Base-by-base conservation (phyloP, 2,797 vertebrate species). In the Peromyscus eremicus region DNA sequence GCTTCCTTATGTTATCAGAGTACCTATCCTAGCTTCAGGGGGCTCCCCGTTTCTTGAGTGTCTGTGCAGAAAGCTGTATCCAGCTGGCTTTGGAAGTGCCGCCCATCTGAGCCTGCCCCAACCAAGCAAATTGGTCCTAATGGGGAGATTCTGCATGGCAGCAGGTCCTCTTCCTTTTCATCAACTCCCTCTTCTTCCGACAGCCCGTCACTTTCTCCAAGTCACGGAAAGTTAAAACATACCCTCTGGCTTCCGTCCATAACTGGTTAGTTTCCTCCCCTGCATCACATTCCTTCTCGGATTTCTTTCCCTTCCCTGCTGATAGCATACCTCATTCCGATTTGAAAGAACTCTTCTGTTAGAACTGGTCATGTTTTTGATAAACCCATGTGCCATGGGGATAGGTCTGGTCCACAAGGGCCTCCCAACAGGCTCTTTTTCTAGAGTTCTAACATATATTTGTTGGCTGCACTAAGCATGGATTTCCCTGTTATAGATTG, bases 81-180 rank as follows among this genome's bases (percentile, higher is more conserved):
- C 82, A 82, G 52, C 79, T 55, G 57, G 64, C 90, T 96, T 91
- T 66, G 70, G 49, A 95, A 90, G 73, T 23, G 75, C 84, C 92
- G 70, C 86, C 66, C 83, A 43, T 95, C 93, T 88, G 94, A 96
- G 93, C n/a, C 49, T 71, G 85, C 34, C 93, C 95, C 83, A 85
- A 43, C 55, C 60, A n/a, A 83, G 96, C 89, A 88, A 94, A 86
- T 83, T 88, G 95, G 68, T 73, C 94, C 82, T 92, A 60, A 86
- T 90, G 76, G 73, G 91, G 94, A 93, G 43, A 81, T 81, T 94
- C 21, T 46, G 4, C 57, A 97, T 96, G 95, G 93, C 96, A 91
- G 66, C 25, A 14, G 62, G 19, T 17, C 0, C 7, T 82, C 60
- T 91, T 97, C 83, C 80, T 90, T 96, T 95, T 88, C 79, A 0